A percentile compares a stretch with the other conserved stretches of the same genome.
These are phyloP conservation scores for Xenotilapia caudafasciata DNA, from an alignment of 2,113 vertebrate species.

Conservation along the genomic window DNA sequence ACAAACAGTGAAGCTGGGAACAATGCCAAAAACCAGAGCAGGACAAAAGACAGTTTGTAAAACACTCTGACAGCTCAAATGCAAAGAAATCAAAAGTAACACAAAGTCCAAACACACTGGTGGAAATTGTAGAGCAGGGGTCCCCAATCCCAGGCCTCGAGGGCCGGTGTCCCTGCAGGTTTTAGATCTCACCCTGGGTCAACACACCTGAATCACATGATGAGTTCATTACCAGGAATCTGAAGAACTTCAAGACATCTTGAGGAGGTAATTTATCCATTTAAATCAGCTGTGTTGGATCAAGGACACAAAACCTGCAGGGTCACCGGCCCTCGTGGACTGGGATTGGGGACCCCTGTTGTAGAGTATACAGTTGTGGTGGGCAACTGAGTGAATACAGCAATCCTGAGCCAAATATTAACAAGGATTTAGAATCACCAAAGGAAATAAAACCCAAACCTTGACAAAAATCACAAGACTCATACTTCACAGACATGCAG, in stretches of 20 bases:
- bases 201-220: not conserved
- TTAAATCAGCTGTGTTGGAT: not conserved
- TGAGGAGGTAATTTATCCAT: fast-evolving
- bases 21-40: not conserved
- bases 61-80: not conserved
- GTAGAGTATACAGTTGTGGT: not conserved
- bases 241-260: fast-evolving
- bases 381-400: not conserved
- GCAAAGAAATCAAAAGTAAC: not conserved
- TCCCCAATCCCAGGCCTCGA: not conserved
- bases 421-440: not conserved
- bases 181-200: not conserved
- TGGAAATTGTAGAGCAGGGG: not conserved
- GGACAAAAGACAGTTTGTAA: not conserved
- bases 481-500: not conserved
- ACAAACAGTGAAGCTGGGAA: not conserved
- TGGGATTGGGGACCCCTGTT: not conserved
- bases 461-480: not conserved
- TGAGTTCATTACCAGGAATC: not conserved
- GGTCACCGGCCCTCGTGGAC: fast-evolving
- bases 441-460: not conserved
- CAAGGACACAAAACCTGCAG: not conserved
- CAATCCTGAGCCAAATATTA: not conserved
- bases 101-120: not conserved
- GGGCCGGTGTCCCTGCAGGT: not conserved